These are phyloP conservation scores for Acanthisitta chloris DNA, from an alignment of 2,113 vertebrate genomes.

Conservation along the genomic window DNA sequence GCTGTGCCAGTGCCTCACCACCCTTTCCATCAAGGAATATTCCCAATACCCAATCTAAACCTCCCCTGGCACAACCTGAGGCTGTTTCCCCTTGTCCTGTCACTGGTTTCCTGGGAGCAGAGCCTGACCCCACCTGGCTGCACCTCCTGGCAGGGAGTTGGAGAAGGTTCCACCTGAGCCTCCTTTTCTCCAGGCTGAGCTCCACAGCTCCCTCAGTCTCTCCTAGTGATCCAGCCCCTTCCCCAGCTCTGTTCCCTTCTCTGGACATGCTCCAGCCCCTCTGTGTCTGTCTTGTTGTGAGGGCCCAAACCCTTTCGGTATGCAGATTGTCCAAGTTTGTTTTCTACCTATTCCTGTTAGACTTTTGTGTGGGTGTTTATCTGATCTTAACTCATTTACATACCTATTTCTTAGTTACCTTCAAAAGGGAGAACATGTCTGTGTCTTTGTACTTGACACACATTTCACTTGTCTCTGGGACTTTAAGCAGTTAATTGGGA, in stretches of 20 bases:
- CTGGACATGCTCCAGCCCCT: fast-evolving
- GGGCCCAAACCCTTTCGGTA: too few relatives aligned
- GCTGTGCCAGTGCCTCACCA: neutral
- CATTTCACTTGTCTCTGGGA: neutral
- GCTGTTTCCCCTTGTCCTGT: fast-evolving
- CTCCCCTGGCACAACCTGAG: neutral
- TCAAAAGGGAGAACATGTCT: neutral
- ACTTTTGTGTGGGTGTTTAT: neutral
- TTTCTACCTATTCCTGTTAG: neutral
- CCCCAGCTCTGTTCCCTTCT: neutral
- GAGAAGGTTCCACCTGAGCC: neutral
- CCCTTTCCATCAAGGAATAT: neutral
- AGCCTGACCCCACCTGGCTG: fast-evolving
- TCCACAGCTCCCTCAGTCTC: neutral
- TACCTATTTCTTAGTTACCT: neutral
- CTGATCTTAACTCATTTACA: neutral
- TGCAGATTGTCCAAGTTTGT: too few relatives aligned
- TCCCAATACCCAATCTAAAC: neutral
- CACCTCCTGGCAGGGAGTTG: neutral
- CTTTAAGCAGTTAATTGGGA: neutral
- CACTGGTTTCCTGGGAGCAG: neutral
- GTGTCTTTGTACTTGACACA: neutral
- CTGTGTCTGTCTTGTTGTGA: neutral
- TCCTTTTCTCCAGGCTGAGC: neutral
- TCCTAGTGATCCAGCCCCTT: neutral